A percentile compares a stretch with the other conserved stretches of the same genome.
These are phyloP conservation scores for Panthera tigris DNA, from an alignment of 2,113 vertebrate genomes.

Conservation along the genomic window DNA sequence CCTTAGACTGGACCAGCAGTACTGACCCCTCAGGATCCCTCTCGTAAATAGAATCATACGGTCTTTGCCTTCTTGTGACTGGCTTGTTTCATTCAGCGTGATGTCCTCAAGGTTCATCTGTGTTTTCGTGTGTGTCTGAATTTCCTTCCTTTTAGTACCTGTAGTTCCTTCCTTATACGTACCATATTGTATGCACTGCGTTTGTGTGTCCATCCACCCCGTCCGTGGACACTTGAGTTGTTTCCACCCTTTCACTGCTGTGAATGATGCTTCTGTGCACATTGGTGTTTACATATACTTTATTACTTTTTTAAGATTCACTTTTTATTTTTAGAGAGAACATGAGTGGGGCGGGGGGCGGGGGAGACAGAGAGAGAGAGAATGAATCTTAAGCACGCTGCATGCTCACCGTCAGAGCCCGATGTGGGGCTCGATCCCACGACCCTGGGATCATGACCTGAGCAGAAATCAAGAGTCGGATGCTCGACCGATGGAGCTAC, in stretches of 20 bases:
- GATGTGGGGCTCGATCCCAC: too few species aligned
- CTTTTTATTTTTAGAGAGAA: too few species aligned
- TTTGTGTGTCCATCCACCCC: rapidly evolving
- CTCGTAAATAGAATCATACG: neutral
- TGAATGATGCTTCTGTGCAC: neutral
- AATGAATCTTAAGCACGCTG: too few species aligned
- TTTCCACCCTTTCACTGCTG: neutral
- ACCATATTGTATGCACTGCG: rapidly evolving
- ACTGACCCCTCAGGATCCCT: neutral
- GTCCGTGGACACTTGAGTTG: neutral
- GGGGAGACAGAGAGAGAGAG: too few species aligned
- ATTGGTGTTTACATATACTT: neutral
- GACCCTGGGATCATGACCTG: too few species aligned
- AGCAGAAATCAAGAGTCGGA: too few species aligned
- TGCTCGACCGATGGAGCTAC: too few species aligned
- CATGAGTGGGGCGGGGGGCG: too few species aligned
- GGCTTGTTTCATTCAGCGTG: neutral
- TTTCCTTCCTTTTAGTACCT: neutral
- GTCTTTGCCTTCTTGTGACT: neutral
- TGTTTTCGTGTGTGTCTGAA: rapidly evolving
- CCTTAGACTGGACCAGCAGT: neutral
- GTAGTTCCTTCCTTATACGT: neutral
- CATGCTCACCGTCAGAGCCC: too few species aligned
- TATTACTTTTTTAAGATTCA: too few species aligned
- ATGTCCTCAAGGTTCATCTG: neutral